Evolutionary conservation across 1,140 invertebrate genomes (phyloP).

Genomic region (Venustaconcha ellipsiformis): DNA sequence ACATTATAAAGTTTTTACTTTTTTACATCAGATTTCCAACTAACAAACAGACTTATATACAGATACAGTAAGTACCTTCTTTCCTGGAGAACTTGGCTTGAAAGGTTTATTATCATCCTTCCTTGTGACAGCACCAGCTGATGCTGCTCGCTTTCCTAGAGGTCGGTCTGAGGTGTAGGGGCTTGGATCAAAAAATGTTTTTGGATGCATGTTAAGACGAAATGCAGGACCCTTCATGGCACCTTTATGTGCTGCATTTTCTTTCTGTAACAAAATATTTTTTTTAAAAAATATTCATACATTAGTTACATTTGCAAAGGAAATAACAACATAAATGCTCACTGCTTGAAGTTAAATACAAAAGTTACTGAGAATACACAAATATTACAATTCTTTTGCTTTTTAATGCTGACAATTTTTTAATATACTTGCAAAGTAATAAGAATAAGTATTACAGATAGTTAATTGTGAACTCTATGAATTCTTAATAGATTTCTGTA

Average conservation of each 20-base stretch:
- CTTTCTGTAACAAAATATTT: conserved; percentile 51
- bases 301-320: too few relatives aligned
- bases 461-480: too few relatives aligned
- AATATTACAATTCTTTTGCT: too few relatives aligned
- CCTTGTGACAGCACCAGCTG: conserved; percentile 30
- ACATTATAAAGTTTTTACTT: neutral
- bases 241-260: conserved; percentile 55
- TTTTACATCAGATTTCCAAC: neutral
- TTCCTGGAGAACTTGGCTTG: conserved; percentile 64
- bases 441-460: too few relatives aligned
- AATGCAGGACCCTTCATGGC: conserved; percentile 64
- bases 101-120: conserved; percentile 62
- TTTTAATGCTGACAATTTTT: too few relatives aligned
- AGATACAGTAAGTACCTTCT: conserved; percentile 52
- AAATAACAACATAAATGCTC: too few relatives aligned
- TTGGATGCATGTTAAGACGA: conserved; percentile 64
- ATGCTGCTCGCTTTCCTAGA: conserved; percentile 47
- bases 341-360: too few relatives aligned
- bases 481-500: too few relatives aligned
- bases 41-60: neutral
- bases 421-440: too few relatives aligned
- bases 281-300: too few relatives aligned
- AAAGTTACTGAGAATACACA: too few relatives aligned
- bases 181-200: conserved; percentile 64
- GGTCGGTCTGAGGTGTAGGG: conserved; percentile 60